phyloP scores from a whole-genome alignment of 2,797 vertebrate genomes.

The Falco naumanni region DNA sequence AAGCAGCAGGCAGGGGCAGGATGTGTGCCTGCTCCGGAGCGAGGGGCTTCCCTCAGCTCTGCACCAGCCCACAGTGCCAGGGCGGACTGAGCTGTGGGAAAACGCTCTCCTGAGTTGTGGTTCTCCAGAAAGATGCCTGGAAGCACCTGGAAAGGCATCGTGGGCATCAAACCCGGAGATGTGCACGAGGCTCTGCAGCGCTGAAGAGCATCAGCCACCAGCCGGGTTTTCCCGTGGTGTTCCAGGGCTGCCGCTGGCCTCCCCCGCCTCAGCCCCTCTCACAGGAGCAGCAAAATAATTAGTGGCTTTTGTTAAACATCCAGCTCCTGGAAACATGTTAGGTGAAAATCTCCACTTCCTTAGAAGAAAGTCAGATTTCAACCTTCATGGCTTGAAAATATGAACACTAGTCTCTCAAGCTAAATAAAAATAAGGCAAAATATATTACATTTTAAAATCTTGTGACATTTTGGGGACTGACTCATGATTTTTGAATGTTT shows the following conservation, averaged over 20 bases:
- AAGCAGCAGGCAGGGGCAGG: background rate
- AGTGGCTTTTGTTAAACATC: background rate
- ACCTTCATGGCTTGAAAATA: background rate
- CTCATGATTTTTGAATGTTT: background rate
- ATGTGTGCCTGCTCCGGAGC: fast-evolving
- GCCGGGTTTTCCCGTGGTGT: fast-evolving
- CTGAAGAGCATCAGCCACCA: background rate
- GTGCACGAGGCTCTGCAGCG: fast-evolving
- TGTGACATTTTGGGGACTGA: background rate
- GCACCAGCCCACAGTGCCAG: background rate
- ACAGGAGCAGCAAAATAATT: background rate
- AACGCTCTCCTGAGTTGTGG: background rate
- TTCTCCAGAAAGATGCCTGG: background rate
- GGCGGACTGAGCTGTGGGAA: background rate
- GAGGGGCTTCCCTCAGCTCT: background rate
- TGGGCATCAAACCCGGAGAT: background rate
- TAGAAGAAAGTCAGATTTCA: background rate
- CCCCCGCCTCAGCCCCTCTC: fast-evolving
- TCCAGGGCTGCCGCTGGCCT: background rate
- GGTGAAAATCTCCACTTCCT: background rate
- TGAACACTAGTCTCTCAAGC: fast-evolving
- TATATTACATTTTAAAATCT: background rate
- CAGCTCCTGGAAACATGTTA: background rate
- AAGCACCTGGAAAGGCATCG: background rate
- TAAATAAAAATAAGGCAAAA: background rate